Evolutionary conservation across 2,888 invertebrate genomes (phyloP).

Genomic region (Cistogaster globosa): DNA sequence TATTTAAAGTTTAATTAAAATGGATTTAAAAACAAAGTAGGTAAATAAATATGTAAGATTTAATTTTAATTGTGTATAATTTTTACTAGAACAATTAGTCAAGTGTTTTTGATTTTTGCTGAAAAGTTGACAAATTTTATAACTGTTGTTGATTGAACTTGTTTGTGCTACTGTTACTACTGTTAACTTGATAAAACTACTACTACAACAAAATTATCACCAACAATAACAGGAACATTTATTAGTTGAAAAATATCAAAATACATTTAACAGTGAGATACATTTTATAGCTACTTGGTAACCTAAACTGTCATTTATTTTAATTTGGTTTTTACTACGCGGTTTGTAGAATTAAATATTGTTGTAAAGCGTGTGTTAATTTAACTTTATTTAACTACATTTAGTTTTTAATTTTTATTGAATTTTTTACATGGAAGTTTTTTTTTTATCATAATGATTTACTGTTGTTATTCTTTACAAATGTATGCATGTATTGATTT

Average conservation of each 20-base stretch:
- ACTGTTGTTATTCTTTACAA: no score
- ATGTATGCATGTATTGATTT: no score
- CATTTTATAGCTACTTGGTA: slow-evolving; percentile 38
- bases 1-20: slow-evolving; percentile 7
- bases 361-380: slow-evolving; percentile 52
- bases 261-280: slow-evolving; percentile 41
- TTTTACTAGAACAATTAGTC: no score
- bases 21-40: slow-evolving; percentile 63
- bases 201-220: slow-evolving; percentile 1
- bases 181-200: slow-evolving; percentile 27
- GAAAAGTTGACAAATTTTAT: slow-evolving; percentile 10
- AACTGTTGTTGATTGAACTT: slow-evolving; percentile 17
- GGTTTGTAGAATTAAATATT: slow-evolving; percentile 52
- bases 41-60: slow-evolving; percentile 49
- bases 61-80: neutral
- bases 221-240: slow-evolving; percentile 20
- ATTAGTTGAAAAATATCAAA: slow-evolving; percentile 20
- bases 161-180: slow-evolving; percentile 5
- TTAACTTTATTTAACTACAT: slow-evolving; percentile 6
- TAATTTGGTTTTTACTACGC: slow-evolving; percentile 17
- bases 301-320: slow-evolving; percentile 16
- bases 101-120: neutral
- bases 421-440: no score
- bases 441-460: no score
- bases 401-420: no score